Conservation (phyloP, 2,888 invertebrate genomes). For the Agapetus fuscipes region DNA sequence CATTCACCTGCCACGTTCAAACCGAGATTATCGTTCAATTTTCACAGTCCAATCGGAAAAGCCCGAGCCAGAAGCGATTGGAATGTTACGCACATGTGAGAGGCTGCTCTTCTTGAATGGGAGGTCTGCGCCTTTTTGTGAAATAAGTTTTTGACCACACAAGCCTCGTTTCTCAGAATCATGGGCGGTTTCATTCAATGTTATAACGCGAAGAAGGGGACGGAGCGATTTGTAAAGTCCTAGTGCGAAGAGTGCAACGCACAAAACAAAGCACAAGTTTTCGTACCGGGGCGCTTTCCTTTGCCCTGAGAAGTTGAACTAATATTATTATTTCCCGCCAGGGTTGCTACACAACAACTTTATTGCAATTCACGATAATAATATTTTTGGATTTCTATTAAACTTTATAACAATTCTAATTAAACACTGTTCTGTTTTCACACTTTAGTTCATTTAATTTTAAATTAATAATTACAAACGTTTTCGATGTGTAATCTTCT, state of each 20-base stretch:
- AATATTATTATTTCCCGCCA: constrained; percentile 10
- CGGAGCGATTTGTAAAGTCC: background rate
- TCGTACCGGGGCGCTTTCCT: constrained; percentile 8
- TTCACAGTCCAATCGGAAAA: background rate
- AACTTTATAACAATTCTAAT: no score
- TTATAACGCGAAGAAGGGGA: constrained; percentile 8
- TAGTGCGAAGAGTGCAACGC: constrained; percentile 2
- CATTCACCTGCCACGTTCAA: constrained; percentile 3
- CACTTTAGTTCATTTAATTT: no score
- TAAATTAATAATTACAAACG: no score
- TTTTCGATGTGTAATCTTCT: no score
- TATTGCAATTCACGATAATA: no score
- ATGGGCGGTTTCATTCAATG: constrained; percentile 16
- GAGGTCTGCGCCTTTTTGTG: constrained; percentile 12
- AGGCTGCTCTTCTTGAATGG: background rate
- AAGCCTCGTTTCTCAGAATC: constrained; percentile 17
- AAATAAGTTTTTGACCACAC: constrained; percentile 18
- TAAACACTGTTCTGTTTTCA: no score
- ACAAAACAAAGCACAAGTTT: constrained; percentile 1
- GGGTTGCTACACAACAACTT: no score
- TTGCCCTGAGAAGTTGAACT: constrained; percentile 5
- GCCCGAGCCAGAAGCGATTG: background rate
- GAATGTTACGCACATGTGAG: constrained; percentile 3
- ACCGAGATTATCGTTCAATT: background rate
- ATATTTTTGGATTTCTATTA: no score